Conservation (phyloP, 2,888 invertebrate genomes). For the Ormyrus rosae region DNA sequence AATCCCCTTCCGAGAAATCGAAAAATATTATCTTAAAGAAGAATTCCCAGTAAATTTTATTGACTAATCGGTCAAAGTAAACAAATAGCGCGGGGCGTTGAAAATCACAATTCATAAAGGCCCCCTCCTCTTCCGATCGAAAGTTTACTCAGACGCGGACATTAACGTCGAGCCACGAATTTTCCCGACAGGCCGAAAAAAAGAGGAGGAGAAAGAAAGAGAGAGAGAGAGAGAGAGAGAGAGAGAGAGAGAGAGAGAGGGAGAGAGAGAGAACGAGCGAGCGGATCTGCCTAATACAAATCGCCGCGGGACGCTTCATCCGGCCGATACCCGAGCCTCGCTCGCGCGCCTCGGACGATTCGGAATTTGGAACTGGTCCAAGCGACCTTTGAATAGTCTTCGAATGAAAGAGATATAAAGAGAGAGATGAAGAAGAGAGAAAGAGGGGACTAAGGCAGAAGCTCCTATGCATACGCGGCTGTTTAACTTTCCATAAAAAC, state of each 20-base stretch:
- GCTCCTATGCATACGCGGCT: constrained; percentile 3
- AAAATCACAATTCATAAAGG: constrained; percentile 7
- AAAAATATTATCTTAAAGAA: too few relatives aligned
- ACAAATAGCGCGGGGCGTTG: constrained; percentile 16
- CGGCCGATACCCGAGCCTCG: constrained; percentile 47
- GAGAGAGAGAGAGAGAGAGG: constrained; percentile 12
- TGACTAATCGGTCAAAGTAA: constrained; percentile 16
- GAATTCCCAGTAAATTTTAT: constrained; percentile 16
- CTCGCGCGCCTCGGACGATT: constrained; percentile 65
- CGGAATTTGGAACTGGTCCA: constrained; percentile 73
- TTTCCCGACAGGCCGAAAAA: constrained; percentile 60
- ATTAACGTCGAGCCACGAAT: constrained; percentile 72
- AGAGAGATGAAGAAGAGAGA: constrained; percentile 39
- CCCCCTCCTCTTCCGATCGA: constrained; percentile 48
- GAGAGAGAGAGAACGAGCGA: constrained; percentile 33
- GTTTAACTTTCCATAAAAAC: constrained; percentile 42
- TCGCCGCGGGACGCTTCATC: constrained; percentile 60
- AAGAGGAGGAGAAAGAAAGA: background rate
- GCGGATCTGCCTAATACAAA: constrained; percentile 60
- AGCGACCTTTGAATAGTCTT: constrained; percentile 71
- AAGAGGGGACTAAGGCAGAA: constrained; percentile 1
- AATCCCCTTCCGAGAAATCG: too few relatives aligned
- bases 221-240: background rate
- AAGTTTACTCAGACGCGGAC: constrained; percentile 72
- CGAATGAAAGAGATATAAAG: constrained; percentile 58